These are phyloP conservation scores for Leptinotarsa texana DNA, from an alignment of 1,140 invertebrate genomes.

Conservation along the genomic window DNA sequence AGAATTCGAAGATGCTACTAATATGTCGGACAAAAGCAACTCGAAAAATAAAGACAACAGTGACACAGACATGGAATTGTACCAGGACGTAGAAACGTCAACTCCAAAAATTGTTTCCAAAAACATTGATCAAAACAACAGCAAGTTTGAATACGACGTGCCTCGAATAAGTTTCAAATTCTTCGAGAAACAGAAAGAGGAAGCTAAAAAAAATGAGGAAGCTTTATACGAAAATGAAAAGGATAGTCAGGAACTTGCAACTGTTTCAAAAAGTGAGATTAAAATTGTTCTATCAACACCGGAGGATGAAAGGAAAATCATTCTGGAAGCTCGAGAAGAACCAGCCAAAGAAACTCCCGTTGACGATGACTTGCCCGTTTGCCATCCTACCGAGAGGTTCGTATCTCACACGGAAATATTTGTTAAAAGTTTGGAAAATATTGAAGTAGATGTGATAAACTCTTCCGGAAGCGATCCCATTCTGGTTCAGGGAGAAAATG, in stretches of 20 bases:
- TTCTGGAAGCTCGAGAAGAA: constrained; percentile 13
- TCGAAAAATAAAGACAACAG: constrained; percentile 29
- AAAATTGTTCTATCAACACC: constrained; percentile 37
- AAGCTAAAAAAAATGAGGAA: constrained; percentile 29
- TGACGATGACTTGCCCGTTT: constrained; percentile 24
- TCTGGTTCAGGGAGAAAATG: constrained; percentile 24
- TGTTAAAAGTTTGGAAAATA: constrained; percentile 25
- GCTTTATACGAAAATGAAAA: constrained; percentile 37
- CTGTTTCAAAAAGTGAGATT: constrained; percentile 38
- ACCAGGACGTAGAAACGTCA: constrained; percentile 39
- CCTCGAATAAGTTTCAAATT: constrained; percentile 54
- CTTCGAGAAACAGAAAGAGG: constrained; percentile 39
- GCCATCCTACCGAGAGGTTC: constrained; percentile 35
- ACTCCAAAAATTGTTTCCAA: constrained; percentile 22
- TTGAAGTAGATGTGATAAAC: constrained; percentile 40
- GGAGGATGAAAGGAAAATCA: not conserved
- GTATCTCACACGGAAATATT: constrained; percentile 35
- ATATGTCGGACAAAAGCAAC: constrained; percentile 35
- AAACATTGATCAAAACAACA: constrained; percentile 39
- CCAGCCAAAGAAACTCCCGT: not conserved
- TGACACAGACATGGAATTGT: constrained; percentile 40
- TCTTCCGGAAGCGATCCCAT: constrained; percentile 51
- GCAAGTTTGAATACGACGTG: constrained; percentile 50
- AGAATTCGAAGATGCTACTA: constrained; percentile 43
- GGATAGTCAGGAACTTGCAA: constrained; percentile 22